Evolutionary conservation across 2,797 vertebrate species (phyloP), one percentile per base, ranked within the genome.

Genomic region (Danio tinwini): DNA sequence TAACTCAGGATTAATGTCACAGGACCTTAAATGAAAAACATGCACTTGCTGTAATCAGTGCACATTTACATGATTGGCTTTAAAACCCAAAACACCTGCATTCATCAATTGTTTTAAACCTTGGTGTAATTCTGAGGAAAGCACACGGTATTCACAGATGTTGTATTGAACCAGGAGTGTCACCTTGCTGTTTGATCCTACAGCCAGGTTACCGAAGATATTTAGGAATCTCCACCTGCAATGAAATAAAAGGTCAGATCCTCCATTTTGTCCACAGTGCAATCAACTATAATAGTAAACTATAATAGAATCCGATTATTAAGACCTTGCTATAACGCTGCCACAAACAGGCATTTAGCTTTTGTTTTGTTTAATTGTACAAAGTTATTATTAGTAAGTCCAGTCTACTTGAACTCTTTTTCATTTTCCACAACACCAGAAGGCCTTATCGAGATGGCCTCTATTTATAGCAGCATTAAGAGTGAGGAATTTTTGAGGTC

Each of bases 211-310:
- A 95, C 82, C 91, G 91, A 73, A 95, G 92, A 75, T 89, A 89
- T 78, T 93, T 88, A 5, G 95, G 93, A 78, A 93, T 88, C 67
- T 96, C 95, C 90, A 97, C 97, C 97, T 98, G 88, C 0, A 82
- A 93, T 0, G 82, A 84, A 47, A 85, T 55, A 50, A 55, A 40
- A 64, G 58, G 55, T 71, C 45, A 50, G 12, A 67, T 50, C 42
- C 29, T 7, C 39, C 21, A 29, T 37, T 16, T 52, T 40, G 7
- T 7, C 8, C 39, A 5, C 56, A 12, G n/a, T 10, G 16, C 16
- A 6, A 14, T 39, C 6, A 50, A n/a, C 44, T 21, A 47, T 47
- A 47, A 47, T 37, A n/a, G n/a, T n/a, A n/a, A n/a, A n/a, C n/a
- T n/a, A n/a, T n/a, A n/a, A n/a, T n/a, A n/a, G 19, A 45, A 39